Conservation (phyloP, 2,113 vertebrate species). For the Amazona vittata region DNA sequence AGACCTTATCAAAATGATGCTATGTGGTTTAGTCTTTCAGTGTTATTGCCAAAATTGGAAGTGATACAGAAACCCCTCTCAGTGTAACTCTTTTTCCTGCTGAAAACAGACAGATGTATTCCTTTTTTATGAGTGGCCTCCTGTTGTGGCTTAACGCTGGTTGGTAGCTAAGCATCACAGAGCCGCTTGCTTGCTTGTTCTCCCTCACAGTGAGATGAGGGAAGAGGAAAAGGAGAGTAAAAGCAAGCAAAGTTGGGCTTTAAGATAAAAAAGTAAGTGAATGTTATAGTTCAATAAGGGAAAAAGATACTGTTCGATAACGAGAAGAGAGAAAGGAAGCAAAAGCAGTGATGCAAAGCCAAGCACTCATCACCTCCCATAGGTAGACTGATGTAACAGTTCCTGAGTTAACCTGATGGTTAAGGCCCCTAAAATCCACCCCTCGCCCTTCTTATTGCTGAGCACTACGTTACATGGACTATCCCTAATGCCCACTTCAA, state of each 20-base stretch:
- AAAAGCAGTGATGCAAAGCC: not conserved
- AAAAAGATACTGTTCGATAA: not conserved
- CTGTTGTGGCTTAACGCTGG: not conserved
- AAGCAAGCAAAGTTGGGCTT: not conserved
- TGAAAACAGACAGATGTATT: not conserved
- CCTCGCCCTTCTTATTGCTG: not conserved
- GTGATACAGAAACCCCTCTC: not conserved
- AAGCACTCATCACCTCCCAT: not conserved
- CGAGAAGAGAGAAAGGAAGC: not conserved
- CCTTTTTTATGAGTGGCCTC: not conserved
- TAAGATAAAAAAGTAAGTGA: not conserved
- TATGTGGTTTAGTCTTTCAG: not conserved
- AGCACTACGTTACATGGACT: not conserved
- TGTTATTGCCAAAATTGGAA: not conserved
- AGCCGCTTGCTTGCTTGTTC: accelerated
- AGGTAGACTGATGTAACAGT: not conserved
- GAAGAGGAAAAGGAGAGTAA: not conserved
- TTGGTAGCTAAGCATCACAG: not conserved
- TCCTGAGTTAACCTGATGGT: not conserved
- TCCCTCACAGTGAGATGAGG: not conserved
- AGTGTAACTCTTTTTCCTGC: not conserved
- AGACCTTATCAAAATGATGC: not conserved
- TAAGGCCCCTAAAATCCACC: not conserved
- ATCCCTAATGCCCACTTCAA: not conserved
- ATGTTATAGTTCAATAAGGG: not conserved